Percentiles rank a stretch among this genome's conserved stretches.
Evolutionary conservation across 1,140 invertebrate genomes (phyloP).

Genomic region (Lepidurus apus): DNA sequence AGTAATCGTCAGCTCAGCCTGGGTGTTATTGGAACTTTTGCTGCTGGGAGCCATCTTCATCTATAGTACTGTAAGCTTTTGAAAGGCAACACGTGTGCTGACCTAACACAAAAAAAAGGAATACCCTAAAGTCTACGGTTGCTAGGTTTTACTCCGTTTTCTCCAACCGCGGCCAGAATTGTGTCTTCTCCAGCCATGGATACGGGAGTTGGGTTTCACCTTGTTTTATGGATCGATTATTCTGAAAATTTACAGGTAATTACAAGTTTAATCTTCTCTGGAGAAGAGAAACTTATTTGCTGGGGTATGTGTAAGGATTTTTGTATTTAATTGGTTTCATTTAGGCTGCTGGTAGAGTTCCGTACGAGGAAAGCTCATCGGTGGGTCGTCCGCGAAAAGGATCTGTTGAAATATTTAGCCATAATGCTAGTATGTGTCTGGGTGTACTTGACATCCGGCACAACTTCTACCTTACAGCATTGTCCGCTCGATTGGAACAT

Average conservation of each 20-base stretch:
- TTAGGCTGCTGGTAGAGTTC: slow-evolving; percentile 56
- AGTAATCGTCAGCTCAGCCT: slow-evolving; percentile 78
- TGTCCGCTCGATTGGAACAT: slow-evolving; percentile 21
- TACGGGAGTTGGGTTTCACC: slow-evolving; percentile 81
- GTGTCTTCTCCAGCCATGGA: slow-evolving; percentile 78
- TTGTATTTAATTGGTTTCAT: neutral
- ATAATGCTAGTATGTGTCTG: slow-evolving; percentile 69
- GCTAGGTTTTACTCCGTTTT: slow-evolving; percentile 73
- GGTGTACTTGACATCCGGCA: slow-evolving; percentile 81
- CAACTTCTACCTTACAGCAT: slow-evolving; percentile 53
- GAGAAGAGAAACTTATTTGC: neutral
- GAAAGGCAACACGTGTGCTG: neutral
- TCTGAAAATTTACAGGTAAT: slow-evolving; percentile 76
- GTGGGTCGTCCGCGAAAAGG: slow-evolving; percentile 77
- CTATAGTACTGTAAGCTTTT: slow-evolving; percentile 68
- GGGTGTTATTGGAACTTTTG: slow-evolving; percentile 81
- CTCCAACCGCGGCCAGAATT: slow-evolving; percentile 66
- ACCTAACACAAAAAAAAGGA: neutral
- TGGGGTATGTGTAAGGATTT: slow-evolving; percentile 4
- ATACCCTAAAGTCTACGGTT: slow-evolving; percentile 35
- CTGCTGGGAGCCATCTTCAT: slow-evolving; percentile 75
- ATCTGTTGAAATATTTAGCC: slow-evolving; percentile 70
- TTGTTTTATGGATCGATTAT: slow-evolving; percentile 85
- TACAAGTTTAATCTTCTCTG: neutral
- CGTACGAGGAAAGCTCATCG: slow-evolving; percentile 81